Evolutionary conservation across 2,113 vertebrate species (phyloP).

Genomic region (Ammodytes marinus): DNA sequence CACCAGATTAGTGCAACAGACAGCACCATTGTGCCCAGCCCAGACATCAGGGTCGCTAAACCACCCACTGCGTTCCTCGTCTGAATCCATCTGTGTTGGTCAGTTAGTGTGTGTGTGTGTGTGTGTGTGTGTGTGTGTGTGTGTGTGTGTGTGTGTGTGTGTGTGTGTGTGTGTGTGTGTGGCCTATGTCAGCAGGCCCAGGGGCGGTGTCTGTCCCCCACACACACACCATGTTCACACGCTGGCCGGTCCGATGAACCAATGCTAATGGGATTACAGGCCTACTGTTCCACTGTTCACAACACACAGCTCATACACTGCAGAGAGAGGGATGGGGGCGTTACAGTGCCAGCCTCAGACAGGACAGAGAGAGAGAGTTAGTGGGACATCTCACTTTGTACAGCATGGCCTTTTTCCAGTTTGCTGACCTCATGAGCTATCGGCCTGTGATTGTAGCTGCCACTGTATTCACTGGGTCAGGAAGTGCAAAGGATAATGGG

Average conservation of each 20-base stretch:
- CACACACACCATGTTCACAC: slow-evolving; percentile 34
- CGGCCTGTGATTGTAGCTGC: neutral
- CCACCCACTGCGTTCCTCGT: slow-evolving; percentile 54
- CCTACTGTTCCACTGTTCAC: slow-evolving; percentile 57
- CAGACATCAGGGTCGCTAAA: slow-evolving; percentile 52
- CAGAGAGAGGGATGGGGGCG: neutral
- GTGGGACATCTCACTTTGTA: slow-evolving; percentile 50
- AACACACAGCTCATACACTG: slow-evolving; percentile 46
- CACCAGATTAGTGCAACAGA: slow-evolving; percentile 53
- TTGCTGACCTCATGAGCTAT: slow-evolving; percentile 46
- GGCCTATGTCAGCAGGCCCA: slow-evolving; percentile 64
- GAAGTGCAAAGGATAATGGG: neutral
- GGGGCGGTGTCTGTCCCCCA: slow-evolving; percentile 59
- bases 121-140: slow-evolving; percentile 35
- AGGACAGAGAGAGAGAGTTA: slow-evolving; percentile 36
- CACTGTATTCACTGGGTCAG: slow-evolving; percentile 3
- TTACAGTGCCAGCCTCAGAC: slow-evolving; percentile 45
- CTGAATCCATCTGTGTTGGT: slow-evolving; percentile 65
- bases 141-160: slow-evolving; percentile 58
- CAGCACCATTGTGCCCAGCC: slow-evolving; percentile 56
- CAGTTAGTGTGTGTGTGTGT: slow-evolving; percentile 50
- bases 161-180: slow-evolving; percentile 38
- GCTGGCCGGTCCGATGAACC: slow-evolving; percentile 63
- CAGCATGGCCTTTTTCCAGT: slow-evolving; percentile 43
- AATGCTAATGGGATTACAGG: slow-evolving; percentile 76